Evolutionary conservation across 2,888 invertebrate species (phyloP).

Genomic region (Serrognathus titanus): DNA sequence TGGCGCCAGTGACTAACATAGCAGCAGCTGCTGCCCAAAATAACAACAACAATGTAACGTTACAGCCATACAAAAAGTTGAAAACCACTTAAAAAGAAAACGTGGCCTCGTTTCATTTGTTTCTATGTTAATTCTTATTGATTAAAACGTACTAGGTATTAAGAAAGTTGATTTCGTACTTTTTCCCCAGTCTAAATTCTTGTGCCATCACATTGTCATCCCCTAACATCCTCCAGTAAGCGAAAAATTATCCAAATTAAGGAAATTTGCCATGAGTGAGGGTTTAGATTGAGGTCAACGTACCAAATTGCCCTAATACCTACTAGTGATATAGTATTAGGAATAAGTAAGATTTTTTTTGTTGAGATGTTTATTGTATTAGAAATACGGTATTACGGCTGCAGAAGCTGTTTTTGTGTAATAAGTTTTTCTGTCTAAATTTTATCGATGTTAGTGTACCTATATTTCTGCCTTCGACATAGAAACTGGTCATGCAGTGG

Average conservation of each 20-base stretch:
- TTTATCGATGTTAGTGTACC: slow-evolving; percentile 9
- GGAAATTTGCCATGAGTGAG: not conserved
- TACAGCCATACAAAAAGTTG: slow-evolving; percentile 88
- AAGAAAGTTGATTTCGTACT: not conserved
- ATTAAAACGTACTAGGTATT: slow-evolving; percentile 10
- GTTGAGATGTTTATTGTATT: slow-evolving; percentile 4
- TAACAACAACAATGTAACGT: slow-evolving; percentile 55
- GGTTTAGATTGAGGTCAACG: too few relatives aligned
- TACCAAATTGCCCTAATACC: too few relatives aligned
- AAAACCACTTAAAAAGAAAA: slow-evolving; percentile 67
- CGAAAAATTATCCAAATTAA: too few relatives aligned
- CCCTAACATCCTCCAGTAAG: too few relatives aligned
- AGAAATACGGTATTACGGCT: not conserved
- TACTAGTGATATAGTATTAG: not conserved
- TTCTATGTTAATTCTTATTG: slow-evolving; percentile 22
- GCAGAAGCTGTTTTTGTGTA: not conserved
- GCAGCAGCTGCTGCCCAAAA: slow-evolving; percentile 51
- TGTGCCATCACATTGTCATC: too few relatives aligned
- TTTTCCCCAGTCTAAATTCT: not conserved
- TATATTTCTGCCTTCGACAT: not conserved
- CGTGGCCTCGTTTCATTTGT: slow-evolving; percentile 10
- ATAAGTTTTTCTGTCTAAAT: slow-evolving; percentile 7
- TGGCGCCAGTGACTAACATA: slow-evolving; percentile 40
- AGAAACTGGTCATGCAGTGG: too few relatives aligned
- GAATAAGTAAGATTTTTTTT: not conserved